phyloP scores from a whole-genome alignment of 2,113 vertebrate species.

The Ophthalmolycus amberensis region DNA sequence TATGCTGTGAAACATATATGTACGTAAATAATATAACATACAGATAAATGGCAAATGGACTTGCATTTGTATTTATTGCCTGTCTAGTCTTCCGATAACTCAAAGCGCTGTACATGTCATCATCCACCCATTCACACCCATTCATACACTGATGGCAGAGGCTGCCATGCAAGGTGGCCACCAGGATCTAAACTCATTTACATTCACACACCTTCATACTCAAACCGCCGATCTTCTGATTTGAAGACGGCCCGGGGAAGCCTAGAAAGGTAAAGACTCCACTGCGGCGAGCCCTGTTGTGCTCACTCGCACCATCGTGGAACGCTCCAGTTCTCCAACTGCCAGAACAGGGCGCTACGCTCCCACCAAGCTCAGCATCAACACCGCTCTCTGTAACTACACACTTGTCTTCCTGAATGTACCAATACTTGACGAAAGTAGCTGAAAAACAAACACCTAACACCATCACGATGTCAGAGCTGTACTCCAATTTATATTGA shows the following conservation, averaged over 20 bases:
- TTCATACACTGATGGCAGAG: not conserved
- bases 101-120: not conserved
- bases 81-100: not conserved
- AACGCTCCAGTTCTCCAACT: no score
- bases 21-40: not conserved
- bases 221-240: not conserved
- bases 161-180: not conserved
- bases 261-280: not conserved
- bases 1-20: not conserved
- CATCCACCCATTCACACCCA: not conserved
- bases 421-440: no score
- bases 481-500: no score
- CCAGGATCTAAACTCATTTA: not conserved
- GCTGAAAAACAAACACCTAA: no score
- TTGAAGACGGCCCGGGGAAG: not conserved
- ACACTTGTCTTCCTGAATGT: no score
- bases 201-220: not conserved
- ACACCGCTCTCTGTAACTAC: no score
- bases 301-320: no score
- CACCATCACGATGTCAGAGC: no score
- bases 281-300: no score
- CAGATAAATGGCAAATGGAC: not conserved
- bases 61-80: not conserved
- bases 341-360: no score
- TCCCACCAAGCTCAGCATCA: no score